Base-by-base conservation (phyloP, 2,888 invertebrate genomes). In the Euspilapteryx auroguttella region DNA sequence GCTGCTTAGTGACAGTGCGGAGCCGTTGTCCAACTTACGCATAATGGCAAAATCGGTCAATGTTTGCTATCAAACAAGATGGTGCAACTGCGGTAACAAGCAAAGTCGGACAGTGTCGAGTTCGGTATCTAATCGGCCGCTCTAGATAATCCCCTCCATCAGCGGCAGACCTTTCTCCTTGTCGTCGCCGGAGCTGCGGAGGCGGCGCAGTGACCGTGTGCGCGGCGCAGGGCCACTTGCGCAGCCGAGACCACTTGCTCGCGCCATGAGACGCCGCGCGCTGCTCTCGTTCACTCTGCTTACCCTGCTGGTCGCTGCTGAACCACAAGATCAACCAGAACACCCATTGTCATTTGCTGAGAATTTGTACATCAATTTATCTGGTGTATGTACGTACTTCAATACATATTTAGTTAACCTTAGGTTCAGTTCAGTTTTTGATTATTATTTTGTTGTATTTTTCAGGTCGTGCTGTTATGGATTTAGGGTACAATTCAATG, bases 381-480 rank as follows among this genome's bases (percentile, higher is more conserved):
- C 75, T 33, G 49, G 63, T 39, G 69, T 71, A 52, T 75, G 75
- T 75, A 42, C 35, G 39, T 40, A 40, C 44, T 46, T 44, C 31
- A 40, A 32, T 35, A 28, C 22, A 22, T 21, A 22, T 13, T 11
- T 8, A 27, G 7, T n/a, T 20, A 11, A 8, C 7, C n/a, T n/a
- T n/a, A n/a, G n/a, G n/a, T n/a, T 13, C 21, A 8, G 12, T 28
- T 33, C 24, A 34, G 21, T 23, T 28, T 24, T 25, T 28, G 25
- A n/a, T 28, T 27, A 14, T 31, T 27, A 29, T 34, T 33, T 24
- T 22, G 10, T 8, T 25, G 27, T 27, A 20, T 25, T 22, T 49
- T 41, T 2, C 62, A 76, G 77, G 77, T 53, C 59, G 73, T 45
- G 64, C 69, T 8, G 55, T 76, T 27, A 55, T 75, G 55, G 64